Evolutionary conservation across 2,113 vertebrate species (phyloP), one percentile per base, ranked within the genome.

Genomic region (Sinocyclocheilus rhinocerous): DNA sequence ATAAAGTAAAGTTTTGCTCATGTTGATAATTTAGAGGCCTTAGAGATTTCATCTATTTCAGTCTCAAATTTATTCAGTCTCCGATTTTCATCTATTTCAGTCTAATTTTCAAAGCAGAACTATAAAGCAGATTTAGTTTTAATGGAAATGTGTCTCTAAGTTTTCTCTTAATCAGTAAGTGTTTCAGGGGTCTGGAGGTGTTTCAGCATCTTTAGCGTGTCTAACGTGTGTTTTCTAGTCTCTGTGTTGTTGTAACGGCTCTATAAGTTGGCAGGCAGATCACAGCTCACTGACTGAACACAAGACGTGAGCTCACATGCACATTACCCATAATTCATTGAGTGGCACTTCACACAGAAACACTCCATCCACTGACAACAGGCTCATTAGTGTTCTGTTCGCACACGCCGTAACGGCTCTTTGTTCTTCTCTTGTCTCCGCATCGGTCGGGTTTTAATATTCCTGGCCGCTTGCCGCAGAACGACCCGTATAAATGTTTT

Each of bases 371-470:
- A 12, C 20, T 1, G 33, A 73, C 70, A 69, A 69, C 42, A 50
- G 22, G 24, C 24, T 52, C 76, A 77, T 55, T 77, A 77, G 76
- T 77, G 45, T 26, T 77, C 7, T 77, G 45, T 26, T 77, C 7
- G 48, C 50, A 18, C 75, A 77, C 75, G 13, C 45, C n/a, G 8
- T 16, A 20, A 55, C 50, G 6, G n/a, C 52, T 78, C 48, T 78
- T 57, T 78, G 50, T 59, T 78, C 76, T 39, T 57, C 10, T 77
- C 50, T 11, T 1, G 26, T 52, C 24, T 77, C 88, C 24, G 73
- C 89, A 92, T 93, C 89, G 92, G 93, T 92, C 92, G 90, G 48
- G 45, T 76, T 69, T 33, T 85, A 24, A n/a, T 82, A 78, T 89
- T 91, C 86, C 81, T 85, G 65, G 84, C 11, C 89, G 90, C 87